Conservation (phyloP, 2,113 vertebrate genomes). For the Himantopus leucocephalus region DNA sequence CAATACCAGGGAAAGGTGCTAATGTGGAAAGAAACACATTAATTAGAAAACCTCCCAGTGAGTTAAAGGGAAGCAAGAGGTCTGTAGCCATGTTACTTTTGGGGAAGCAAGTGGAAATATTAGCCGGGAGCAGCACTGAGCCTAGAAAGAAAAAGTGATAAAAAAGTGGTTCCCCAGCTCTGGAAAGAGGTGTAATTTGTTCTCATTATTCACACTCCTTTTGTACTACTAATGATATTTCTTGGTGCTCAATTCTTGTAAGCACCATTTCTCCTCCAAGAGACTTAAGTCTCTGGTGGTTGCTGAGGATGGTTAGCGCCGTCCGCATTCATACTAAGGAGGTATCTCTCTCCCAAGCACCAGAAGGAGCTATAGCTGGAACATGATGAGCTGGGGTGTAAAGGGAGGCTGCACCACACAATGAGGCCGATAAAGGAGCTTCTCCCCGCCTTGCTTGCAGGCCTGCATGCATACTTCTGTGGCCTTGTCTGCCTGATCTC, state of each 20-base stretch:
- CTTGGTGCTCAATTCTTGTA: not conserved
- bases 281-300: not conserved
- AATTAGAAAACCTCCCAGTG: not conserved
- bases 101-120: not conserved
- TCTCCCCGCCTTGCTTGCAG: not conserved
- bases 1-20: not conserved
- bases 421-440: not conserved
- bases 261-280: not conserved
- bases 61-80: not conserved
- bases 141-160: not conserved
- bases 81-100: not conserved
- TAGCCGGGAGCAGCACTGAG: not conserved
- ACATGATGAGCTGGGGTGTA: not conserved
- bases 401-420: not conserved
- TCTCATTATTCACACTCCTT: not conserved
- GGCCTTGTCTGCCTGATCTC: not conserved
- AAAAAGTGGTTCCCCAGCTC: not conserved
- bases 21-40: not conserved
- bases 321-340: not conserved
- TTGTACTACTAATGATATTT: not conserved
- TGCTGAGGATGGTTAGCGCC: not conserved
- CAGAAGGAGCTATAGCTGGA: not conserved
- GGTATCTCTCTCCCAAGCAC: not conserved
- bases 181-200: not conserved
- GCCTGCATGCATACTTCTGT: fast-evolving